phyloP scores from a whole-genome alignment of 2,797 vertebrate species.

The Amphiprion clarkii region DNA sequence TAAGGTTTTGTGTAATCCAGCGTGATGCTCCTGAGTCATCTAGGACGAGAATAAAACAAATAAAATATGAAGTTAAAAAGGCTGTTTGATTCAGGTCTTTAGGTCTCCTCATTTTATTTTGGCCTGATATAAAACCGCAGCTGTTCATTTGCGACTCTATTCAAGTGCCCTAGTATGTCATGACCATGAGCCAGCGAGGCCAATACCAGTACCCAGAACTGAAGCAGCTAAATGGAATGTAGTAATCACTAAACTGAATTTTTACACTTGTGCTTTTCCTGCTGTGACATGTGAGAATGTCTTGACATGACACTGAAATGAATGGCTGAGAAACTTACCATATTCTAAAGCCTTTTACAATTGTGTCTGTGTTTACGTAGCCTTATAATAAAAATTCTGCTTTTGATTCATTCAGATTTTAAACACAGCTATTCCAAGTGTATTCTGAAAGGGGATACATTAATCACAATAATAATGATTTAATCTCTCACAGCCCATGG shows the following conservation, averaged over 20 bases:
- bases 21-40: neutral
- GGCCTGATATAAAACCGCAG: neutral
- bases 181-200: neutral
- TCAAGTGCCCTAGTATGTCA: neutral
- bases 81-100: neutral
- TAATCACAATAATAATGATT: conserved; percentile 42
- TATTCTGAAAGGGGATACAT: conserved; percentile 14
- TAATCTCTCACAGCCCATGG: conserved; percentile 51
- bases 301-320: neutral
- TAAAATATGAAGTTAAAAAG: neutral
- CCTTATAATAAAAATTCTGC: conserved; percentile 5
- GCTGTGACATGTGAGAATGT: neutral
- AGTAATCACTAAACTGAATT: neutral
- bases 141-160: neutral
- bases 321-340: neutral
- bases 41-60: neutral
- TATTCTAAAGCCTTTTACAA: neutral
- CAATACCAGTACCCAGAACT: neutral
- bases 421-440: conserved; percentile 15
- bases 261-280: neutral
- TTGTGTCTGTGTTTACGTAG: neutral
- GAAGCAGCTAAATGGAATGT: conserved; percentile 9
- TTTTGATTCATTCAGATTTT: conserved; percentile 24
- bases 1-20: neutral
- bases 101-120: neutral